Evolutionary conservation across 1,140 invertebrate genomes (phyloP).

Genomic region (Ips typographus): DNA sequence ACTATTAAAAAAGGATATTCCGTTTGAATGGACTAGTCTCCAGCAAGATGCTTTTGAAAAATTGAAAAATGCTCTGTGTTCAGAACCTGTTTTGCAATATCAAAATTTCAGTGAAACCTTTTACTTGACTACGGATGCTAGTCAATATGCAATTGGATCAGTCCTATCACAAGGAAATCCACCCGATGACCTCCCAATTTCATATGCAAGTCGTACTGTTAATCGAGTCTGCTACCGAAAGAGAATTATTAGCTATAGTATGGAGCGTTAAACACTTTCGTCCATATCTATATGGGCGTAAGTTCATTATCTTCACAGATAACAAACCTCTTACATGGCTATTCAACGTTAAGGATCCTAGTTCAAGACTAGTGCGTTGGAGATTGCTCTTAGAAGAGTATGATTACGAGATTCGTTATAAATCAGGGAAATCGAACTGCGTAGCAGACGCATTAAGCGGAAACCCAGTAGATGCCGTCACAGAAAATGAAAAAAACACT

Average conservation of each 20-base stretch:
- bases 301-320: conserved; percentile 39
- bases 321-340: conserved; percentile 44
- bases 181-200: conserved; percentile 39
- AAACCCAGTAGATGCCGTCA: neutral
- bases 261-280: conserved; percentile 40
- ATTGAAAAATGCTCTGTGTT: neutral
- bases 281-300: conserved; percentile 33
- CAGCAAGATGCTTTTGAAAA: conserved; percentile 9
- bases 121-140: conserved; percentile 39
- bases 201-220: conserved; percentile 41
- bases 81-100: conserved; percentile 45
- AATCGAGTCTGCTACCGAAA: conserved; percentile 39
- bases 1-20: conserved; percentile 32
- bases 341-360: conserved; percentile 51
- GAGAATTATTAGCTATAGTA: conserved; percentile 50
- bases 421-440: conserved; percentile 47
- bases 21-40: conserved; percentile 12
- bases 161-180: conserved; percentile 18
- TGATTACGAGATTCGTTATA: conserved; percentile 53
- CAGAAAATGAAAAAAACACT: neutral
- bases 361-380: conserved; percentile 53
- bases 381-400: conserved; percentile 49
- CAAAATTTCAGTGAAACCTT: conserved; percentile 44
- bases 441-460: conserved; percentile 45
- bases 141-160: conserved; percentile 26